Base-by-base conservation (phyloP, 2,888 invertebrate genomes). In the Macropis europaea region DNA sequence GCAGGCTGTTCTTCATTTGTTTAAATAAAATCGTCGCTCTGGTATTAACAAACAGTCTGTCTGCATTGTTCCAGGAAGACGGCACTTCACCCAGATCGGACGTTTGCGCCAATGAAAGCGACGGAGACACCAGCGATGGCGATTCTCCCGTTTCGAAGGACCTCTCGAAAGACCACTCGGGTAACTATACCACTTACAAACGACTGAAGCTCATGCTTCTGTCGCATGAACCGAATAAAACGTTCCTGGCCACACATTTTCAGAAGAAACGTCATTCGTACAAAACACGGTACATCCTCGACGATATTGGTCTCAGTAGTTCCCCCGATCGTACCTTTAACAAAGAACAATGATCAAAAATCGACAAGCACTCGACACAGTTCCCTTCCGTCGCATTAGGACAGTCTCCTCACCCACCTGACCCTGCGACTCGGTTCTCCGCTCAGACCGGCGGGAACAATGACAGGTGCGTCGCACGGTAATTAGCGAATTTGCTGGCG, bases 41-140 rank as follows among this genome's bases (percentile, higher is more conserved):
- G 9, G 1, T 13, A 19, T n/a, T 34, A 17, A 54, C 6, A 19
- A 57, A 26, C 52, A 2, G 30, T 32, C n/a, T 38, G 73, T 28
- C 4, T 19, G 7, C n/a, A 11, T 24, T 63, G 78, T 84, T 88
- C 43, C 84, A 88, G 90, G 89, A 89, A 75, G 89, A 87, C 50
- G 87, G 83, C 50, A 84, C 85, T 62, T 89, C 89, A 38, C 89
- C 88, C 47, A 86, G 88, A 74, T 88, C 89, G 60, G 90, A 89
- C 78, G 84, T 86, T 50, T 88, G 88, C 69, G 89, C 86, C 34
- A 89, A 88, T 68, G 88, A 88, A 77, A 89, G 89, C 82, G 89
- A 89, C 77, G 89, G 84, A 47, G 90, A 90, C 67, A 85, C 86
- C 63, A 89, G 89, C 77, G 89, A 89, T 75, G 87, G 86, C 45